Percentiles rank a stretch among this genome's conserved stretches.
Conservation (phyloP, 2,888 invertebrate species). For the Acanthosoma haemorrhoidale region DNA sequence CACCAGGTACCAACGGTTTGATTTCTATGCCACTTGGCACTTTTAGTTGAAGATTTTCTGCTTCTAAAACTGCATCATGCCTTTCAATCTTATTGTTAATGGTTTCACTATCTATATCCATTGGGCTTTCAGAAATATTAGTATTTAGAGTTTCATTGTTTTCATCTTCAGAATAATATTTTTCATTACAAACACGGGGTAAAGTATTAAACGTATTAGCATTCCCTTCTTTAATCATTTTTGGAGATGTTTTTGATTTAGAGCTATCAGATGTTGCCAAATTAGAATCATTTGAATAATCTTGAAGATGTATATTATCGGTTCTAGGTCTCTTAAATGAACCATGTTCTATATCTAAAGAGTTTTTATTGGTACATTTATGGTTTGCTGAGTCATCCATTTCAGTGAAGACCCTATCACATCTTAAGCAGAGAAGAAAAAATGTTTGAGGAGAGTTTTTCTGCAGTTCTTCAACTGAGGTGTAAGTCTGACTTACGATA, state of each 20-base stretch:
- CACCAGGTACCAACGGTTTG: slow-evolving; percentile 20
- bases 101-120: background rate
- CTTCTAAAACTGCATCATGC: background rate
- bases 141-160: background rate
- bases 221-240: background rate
- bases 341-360: background rate
- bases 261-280: background rate
- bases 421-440: slow-evolving; percentile 73
- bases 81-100: background rate
- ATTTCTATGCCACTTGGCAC: slow-evolving; percentile 24
- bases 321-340: background rate
- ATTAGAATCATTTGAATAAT: slow-evolving; percentile 6
- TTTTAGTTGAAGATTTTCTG: slow-evolving; percentile 14
- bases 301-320: background rate
- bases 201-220: background rate
- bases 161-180: background rate
- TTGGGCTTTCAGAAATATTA: background rate
- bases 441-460: slow-evolving; percentile 59
- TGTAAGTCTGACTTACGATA: slow-evolving; percentile 63
- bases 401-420: slow-evolving; percentile 71
- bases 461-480: slow-evolving; percentile 62
- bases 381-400: slow-evolving; percentile 67
- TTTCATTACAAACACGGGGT: background rate
- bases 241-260: background rate
- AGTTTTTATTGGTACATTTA: slow-evolving; percentile 50